These are phyloP conservation scores for Stenopsyche tienmushanensis DNA, from an alignment of 1,140 invertebrate species.

Conservation along the genomic window DNA sequence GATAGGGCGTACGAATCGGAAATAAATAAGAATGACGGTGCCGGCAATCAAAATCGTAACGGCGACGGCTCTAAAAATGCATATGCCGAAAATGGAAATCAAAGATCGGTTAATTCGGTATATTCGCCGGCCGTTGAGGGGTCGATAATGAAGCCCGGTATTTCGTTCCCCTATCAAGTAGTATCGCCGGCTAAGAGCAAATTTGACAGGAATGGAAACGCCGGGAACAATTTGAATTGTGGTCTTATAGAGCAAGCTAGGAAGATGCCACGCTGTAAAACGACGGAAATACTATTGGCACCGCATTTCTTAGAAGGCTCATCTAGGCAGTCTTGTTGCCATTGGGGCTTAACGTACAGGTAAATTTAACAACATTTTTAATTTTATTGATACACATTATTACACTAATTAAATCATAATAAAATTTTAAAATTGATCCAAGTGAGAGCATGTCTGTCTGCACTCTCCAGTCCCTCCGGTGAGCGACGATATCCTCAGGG, in stretches of 20 bases:
- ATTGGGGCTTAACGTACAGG: slow-evolving; percentile 54
- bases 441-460: too few relatives aligned
- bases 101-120: slow-evolving; percentile 2
- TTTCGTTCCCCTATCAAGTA: slow-evolving; percentile 40
- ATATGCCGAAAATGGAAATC: slow-evolving; percentile 18
- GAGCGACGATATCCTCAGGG: too few relatives aligned
- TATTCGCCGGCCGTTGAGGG: slow-evolving; percentile 15
- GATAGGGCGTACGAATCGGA: slow-evolving; percentile 19
- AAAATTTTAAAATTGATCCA: too few relatives aligned
- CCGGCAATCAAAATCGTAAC: slow-evolving; percentile 15
- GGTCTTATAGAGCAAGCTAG: slow-evolving; percentile 45
- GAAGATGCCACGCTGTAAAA: slow-evolving; percentile 62
- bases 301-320: slow-evolving; percentile 65
- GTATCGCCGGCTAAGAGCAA: slow-evolving; percentile 42
- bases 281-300: slow-evolving; percentile 74
- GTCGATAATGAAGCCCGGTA: slow-evolving; percentile 12
- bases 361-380: slow-evolving; percentile 43
- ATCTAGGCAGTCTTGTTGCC: slow-evolving; percentile 51
- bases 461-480: too few relatives aligned
- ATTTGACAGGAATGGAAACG: slow-evolving; percentile 28
- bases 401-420: too few relatives aligned
- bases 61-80: slow-evolving; percentile 9
- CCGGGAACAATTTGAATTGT: slow-evolving; percentile 30
- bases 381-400: slow-evolving; percentile 7
- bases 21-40: slow-evolving; percentile 19